Conservation (phyloP, 2,113 vertebrate genomes). For the Eublepharis macularius region DNA sequence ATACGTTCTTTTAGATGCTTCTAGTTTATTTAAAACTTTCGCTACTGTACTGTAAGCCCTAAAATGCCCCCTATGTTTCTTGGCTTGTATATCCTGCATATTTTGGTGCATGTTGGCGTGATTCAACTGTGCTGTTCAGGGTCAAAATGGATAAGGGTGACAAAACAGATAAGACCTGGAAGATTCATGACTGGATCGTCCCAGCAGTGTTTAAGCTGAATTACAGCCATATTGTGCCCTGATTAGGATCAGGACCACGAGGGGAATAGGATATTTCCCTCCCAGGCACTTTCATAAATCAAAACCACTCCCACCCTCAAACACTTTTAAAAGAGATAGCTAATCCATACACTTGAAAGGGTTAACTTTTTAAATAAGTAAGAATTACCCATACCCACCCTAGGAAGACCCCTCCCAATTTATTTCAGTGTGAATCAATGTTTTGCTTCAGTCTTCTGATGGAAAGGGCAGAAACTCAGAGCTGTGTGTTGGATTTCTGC, state of each 20-base stretch:
- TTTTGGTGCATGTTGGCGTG: neutral
- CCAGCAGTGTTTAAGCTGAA: no score
- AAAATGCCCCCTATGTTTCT: accelerated
- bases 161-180: no score
- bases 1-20: neutral
- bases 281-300: no score
- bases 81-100: neutral
- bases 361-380: neutral
- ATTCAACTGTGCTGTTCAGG: slow-evolving; percentile 8
- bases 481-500: no score
- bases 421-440: neutral
- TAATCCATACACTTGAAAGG: neutral
- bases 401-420: neutral
- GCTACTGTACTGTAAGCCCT: accelerated
- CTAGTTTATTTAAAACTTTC: neutral
- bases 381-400: neutral
- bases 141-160: no score
- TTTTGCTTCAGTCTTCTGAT: neutral
- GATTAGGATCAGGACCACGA: no score
- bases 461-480: neutral
- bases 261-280: neutral
- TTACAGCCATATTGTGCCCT: no score
- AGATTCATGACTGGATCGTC: no score
- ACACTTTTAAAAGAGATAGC: neutral
- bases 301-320: no score